Percentiles rank a stretch among this genome's conserved stretches.
phyloP scores from a whole-genome alignment of 2,888 invertebrate genomes.

The Tanytarsus gracilentus region DNA sequence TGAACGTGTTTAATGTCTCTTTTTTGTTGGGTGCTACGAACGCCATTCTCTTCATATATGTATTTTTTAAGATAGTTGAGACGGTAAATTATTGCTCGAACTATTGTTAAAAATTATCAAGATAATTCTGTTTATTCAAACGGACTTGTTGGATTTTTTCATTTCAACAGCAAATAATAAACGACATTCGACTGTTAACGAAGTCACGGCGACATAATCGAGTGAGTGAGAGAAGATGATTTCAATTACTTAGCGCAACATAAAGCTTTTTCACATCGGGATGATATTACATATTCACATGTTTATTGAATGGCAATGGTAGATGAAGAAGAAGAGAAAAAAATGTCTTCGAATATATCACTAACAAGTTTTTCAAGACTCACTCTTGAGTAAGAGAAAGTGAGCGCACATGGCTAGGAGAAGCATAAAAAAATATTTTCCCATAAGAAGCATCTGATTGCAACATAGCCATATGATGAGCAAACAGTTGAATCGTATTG shows the following conservation, averaged over 20 bases:
- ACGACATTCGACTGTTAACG: neutral
- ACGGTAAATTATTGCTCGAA: too few relatives aligned
- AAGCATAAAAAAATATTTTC: slow-evolving; percentile 10
- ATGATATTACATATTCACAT: slow-evolving; percentile 9
- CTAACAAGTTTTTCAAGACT: neutral
- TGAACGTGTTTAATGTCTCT: neutral
- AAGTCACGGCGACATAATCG: neutral
- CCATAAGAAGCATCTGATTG: slow-evolving; percentile 23
- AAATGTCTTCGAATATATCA: neutral
- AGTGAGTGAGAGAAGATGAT: neutral
- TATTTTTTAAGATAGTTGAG: too few relatives aligned
- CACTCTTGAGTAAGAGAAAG: neutral
- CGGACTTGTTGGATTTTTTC: too few relatives aligned
- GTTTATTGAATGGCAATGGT: neutral
- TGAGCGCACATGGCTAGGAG: neutral
- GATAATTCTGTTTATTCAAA: too few relatives aligned
- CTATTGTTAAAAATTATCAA: too few relatives aligned
- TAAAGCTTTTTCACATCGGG: neutral
- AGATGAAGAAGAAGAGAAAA: neutral
- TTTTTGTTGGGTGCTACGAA: neutral
- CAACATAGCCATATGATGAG: neutral
- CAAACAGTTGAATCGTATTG: too few relatives aligned
- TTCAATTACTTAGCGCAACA: neutral
- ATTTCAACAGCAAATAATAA: slow-evolving; percentile 1
- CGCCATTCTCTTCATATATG: neutral